phyloP scores from a whole-genome alignment of 2,113 vertebrate species.

The Haliaeetus leucogaster region DNA sequence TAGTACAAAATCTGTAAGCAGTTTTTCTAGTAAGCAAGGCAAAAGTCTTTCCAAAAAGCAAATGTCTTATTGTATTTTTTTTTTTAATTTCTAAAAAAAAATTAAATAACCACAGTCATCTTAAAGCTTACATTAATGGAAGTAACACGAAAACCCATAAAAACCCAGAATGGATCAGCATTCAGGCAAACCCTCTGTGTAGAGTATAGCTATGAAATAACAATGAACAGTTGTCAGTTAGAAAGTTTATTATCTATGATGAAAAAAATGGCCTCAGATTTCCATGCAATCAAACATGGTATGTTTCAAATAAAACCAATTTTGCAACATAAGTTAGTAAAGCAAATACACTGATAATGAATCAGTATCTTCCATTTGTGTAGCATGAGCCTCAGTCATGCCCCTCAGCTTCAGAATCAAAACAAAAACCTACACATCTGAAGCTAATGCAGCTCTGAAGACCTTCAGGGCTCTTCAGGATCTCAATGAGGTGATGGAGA shows the following conservation, averaged over 20 bases:
- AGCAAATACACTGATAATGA: background rate
- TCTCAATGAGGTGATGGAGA: background rate
- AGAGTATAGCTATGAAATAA: background rate
- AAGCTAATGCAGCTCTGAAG: background rate
- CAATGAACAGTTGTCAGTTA: background rate
- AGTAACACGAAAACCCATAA: background rate
- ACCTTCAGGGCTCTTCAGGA: background rate
- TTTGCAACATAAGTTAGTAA: background rate
- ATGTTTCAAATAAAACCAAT: background rate
- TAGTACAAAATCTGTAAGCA: background rate
- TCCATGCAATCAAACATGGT: background rate
- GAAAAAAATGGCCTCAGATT: background rate
- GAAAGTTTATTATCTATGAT: background rate
- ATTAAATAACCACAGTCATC: background rate
- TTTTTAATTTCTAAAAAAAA: background rate
- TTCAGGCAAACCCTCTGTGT: background rate
- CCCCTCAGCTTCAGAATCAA: background rate
- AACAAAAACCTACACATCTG: background rate
- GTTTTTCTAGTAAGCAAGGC: background rate
- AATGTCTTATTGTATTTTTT: background rate
- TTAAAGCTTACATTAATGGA: background rate
- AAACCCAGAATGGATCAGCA: background rate
- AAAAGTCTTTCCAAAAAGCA: background rate
- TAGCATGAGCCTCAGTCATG: background rate
- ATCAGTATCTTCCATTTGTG: background rate